phyloP scores from a whole-genome alignment of 2,888 invertebrate species.

The Deroplatys truncata region DNA sequence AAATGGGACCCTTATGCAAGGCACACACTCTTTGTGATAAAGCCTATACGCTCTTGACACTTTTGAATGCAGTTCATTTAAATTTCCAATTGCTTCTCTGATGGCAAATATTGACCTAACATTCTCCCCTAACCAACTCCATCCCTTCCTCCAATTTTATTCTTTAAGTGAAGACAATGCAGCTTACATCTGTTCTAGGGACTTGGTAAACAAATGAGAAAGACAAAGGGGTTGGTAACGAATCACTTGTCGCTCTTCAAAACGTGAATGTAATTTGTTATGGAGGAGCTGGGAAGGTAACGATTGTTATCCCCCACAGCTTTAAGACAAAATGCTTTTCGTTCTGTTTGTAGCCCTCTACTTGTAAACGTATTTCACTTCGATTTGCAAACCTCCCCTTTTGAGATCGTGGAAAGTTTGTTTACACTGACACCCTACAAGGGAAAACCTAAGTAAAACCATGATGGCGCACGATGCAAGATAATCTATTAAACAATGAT shows the following conservation, averaged over 20 bases:
- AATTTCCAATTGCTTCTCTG: slow-evolving; percentile 11
- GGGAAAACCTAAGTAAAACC: neutral
- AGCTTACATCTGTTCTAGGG: neutral
- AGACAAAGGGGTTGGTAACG: slow-evolving; percentile 1
- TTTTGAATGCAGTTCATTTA: slow-evolving; percentile 12
- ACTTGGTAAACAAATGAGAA: neutral
- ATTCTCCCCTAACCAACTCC: neutral
- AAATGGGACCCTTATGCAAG: no score
- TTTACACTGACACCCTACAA: neutral
- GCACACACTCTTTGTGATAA: no score
- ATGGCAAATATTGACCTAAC: slow-evolving; percentile 10
- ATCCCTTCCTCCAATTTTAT: neutral
- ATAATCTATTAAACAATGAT: neutral
- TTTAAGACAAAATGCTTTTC: slow-evolving; percentile 1
- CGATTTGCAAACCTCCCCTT: neutral
- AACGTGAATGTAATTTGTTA: neutral
- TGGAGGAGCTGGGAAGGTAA: neutral
- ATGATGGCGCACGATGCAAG: neutral
- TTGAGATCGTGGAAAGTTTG: neutral
- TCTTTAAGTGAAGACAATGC: neutral
- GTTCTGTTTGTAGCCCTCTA: neutral
- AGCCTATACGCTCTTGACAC: neutral
- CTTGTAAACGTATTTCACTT: neutral
- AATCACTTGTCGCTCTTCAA: neutral
- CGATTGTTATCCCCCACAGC: neutral